Conservation (phyloP, 2,888 invertebrate genomes). For the Ophion slaviceki region DNA sequence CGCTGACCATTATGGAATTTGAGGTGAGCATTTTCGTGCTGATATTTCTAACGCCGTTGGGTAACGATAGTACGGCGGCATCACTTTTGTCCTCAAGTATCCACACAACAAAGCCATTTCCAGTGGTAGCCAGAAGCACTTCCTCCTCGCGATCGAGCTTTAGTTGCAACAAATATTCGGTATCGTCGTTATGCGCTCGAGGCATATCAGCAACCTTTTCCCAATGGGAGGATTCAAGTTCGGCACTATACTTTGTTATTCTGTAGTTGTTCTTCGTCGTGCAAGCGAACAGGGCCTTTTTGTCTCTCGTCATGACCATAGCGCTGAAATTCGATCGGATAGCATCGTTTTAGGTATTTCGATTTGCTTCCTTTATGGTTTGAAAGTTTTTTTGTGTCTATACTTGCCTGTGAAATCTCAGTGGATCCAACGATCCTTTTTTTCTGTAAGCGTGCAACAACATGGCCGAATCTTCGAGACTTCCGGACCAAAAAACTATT, state of each 20-base stretch:
- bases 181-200: slow-evolving; percentile 89
- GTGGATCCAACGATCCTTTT: slow-evolving; percentile 85
- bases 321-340: slow-evolving; percentile 84
- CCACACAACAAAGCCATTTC: slow-evolving; percentile 94
- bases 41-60: slow-evolving; percentile 96
- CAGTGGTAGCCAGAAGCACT: slow-evolving; percentile 92
- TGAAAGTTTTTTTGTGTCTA: slow-evolving; percentile 68
- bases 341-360: background rate
- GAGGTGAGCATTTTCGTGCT: slow-evolving; percentile 95
- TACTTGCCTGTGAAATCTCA: slow-evolving; percentile 86
- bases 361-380: slow-evolving; percentile 12
- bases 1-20: slow-evolving; percentile 96
- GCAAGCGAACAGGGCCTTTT: slow-evolving; percentile 89
- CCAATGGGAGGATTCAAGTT: slow-evolving; percentile 87
- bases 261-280: slow-evolving; percentile 87
- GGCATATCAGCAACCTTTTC: slow-evolving; percentile 86
- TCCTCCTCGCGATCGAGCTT: slow-evolving; percentile 93
- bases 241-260: slow-evolving; percentile 84
- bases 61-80: slow-evolving; percentile 89
- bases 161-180: slow-evolving; percentile 91
- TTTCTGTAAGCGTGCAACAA: slow-evolving; percentile 87
- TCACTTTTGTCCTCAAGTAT: slow-evolving; percentile 86
- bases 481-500: slow-evolving; percentile 92
- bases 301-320: slow-evolving; percentile 88
- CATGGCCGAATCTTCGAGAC: slow-evolving; percentile 90